Base-by-base conservation (phyloP, 2,113 vertebrate species). In the Nothocercus nigrocapillus region DNA sequence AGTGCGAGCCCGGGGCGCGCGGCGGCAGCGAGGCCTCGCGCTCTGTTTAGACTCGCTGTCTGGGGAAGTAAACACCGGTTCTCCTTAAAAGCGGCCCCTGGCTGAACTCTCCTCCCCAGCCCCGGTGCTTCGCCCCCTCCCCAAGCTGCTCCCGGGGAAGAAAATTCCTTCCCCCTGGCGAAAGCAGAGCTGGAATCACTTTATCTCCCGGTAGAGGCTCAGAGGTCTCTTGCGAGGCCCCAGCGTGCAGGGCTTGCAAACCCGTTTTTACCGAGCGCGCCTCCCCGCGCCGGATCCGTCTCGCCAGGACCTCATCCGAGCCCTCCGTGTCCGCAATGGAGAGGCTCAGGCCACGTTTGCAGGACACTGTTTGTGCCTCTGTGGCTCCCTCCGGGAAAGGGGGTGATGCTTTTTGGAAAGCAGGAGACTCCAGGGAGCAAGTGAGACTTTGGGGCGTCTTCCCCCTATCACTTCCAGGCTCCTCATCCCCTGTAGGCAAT, bases 41-140 rank as follows among this genome's bases (percentile, higher is more conserved):
- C 53, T 20, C 62, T 97, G 97, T 97, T 97, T 97, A 97, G 97
- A 96, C 96, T 96, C 25, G 15, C 94, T 96, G 93, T 96, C 94
- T 90, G 77, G 24, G 95, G 75, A 94, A 49, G 9, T 97, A 97
- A 97, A 96, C 95, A 93, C 85, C 27, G 7, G 22, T 88, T 78
- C 68, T 0, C 73, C 88, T 88, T 82, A 63, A 84, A 92, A 58
- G 53, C 0, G 88, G 85, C 95, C 96, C 56, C 88, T 97, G 96
- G 96, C 96, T 97, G 95, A 96, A 95, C 96, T 94, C 76, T 75
- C 73, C 79, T 90, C 72, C 89, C 77, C 40, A 67, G 51, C 64
- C 92, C 69, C 90, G 92, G 63, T 1, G 9, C 85, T 95, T 95
- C 76, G 8, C 93, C 93, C 90, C 80, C 62, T 94, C 75, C 83